Evolutionary conservation across 2,113 vertebrate genomes (phyloP).

Genomic region (Ia io): DNA sequence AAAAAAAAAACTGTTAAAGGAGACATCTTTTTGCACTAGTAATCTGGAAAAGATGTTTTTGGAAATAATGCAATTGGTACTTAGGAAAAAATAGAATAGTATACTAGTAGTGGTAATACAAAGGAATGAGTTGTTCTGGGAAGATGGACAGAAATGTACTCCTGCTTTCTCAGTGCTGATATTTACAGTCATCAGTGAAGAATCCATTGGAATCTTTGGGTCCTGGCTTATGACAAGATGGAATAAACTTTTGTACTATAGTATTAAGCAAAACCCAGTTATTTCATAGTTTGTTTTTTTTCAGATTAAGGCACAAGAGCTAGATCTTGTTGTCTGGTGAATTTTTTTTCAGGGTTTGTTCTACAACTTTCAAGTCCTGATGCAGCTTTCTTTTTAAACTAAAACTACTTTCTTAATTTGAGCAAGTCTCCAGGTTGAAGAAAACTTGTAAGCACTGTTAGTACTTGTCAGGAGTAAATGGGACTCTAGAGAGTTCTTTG

Average conservation of each 20-base stretch:
- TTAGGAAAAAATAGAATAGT: not conserved
- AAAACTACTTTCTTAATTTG: constrained; percentile 74
- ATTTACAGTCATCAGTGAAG: not conserved
- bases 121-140: not conserved
- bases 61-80: not conserved
- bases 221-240: not conserved
- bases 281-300: not conserved
- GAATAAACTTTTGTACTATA: not conserved
- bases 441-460: constrained; percentile 63
- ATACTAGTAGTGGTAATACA: not conserved
- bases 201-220: not conserved
- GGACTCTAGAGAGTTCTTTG: constrained; percentile 72
- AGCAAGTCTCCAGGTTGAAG: constrained; percentile 51
- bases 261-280: not conserved
- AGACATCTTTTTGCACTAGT: not conserved
- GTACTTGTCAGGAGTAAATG: constrained; percentile 65
- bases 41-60: not conserved
- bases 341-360: constrained; percentile 34
- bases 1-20: not conserved
- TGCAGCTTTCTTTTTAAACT: constrained; percentile 53
- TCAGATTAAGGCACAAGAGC: not conserved
- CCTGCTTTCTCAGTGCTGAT: not conserved
- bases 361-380: constrained; percentile 1
- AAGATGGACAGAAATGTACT: not conserved
- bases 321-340: constrained; percentile 13